A percentile compares a stretch with the other conserved stretches of the same genome.
These are phyloP conservation scores for Calliopum simillimum DNA, from an alignment of 2,888 invertebrate genomes.

Conservation along the genomic window DNA sequence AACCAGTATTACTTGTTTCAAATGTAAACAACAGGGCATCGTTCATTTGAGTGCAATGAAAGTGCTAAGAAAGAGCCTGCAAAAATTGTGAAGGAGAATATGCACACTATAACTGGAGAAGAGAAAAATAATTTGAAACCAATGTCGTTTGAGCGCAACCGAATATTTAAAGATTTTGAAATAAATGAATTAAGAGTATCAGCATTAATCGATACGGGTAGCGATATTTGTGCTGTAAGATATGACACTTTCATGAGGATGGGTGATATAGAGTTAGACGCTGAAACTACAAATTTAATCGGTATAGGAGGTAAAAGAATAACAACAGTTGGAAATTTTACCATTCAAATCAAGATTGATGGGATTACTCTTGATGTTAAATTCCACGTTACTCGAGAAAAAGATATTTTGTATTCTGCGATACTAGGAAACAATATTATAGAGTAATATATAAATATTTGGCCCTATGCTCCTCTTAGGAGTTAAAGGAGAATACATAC, in stretches of 20 bases:
- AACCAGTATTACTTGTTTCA: constrained; percentile 17
- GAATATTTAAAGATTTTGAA: constrained; percentile 32
- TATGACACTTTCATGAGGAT: constrained; percentile 31
- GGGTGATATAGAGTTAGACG: constrained; percentile 22
- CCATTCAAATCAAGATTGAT: constrained; percentile 8
- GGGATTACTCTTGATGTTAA: constrained; percentile 20
- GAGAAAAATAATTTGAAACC: not conserved
- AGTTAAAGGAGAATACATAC: no score
- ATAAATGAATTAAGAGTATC: constrained; percentile 14
- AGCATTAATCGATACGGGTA: constrained; percentile 25
- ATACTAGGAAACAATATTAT: constrained; percentile 36
- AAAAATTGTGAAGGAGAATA: not conserved
- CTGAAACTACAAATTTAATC: constrained; percentile 17
- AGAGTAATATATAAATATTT: not conserved
- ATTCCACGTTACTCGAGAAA: constrained; percentile 32
- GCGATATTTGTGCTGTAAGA: no score
- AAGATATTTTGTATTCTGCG: constrained; percentile 31
- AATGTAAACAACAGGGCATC: constrained; percentile 23
- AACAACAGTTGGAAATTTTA: constrained; percentile 29
- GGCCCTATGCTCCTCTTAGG: no score
- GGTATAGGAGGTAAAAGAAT: constrained; percentile 26
- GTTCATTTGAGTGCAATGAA: constrained; percentile 21
- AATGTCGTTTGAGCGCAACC: constrained; percentile 8
- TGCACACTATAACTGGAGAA: not conserved
- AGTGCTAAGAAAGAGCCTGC: not conserved